phyloP scores from a whole-genome alignment of 2,113 vertebrate genomes.

The Dendrocopos noguchii region DNA sequence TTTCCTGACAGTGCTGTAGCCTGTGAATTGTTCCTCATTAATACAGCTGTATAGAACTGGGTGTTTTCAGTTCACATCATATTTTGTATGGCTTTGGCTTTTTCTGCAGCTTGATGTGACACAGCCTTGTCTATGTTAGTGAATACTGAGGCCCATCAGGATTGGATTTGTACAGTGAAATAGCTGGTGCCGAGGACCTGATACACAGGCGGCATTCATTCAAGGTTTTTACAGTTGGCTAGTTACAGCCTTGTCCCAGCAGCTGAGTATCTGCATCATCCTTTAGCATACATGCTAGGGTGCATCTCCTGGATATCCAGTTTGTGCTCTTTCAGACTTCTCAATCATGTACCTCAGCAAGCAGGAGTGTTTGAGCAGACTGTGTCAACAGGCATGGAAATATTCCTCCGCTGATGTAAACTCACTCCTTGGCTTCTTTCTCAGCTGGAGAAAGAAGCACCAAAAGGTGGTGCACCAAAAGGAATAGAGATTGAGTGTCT shows the following conservation, averaged over 20 bases:
- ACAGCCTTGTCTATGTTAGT: background rate
- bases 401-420: background rate
- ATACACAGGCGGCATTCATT: background rate
- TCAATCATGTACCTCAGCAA: background rate
- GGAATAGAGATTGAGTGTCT: slow-evolving; percentile 2
- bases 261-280: background rate
- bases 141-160: background rate
- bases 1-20: slow-evolving; percentile 29
- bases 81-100: background rate
- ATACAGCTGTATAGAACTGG: background rate
- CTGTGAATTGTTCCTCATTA: slow-evolving; percentile 52
- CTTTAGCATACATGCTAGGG: background rate
- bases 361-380: background rate
- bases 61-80: background rate
- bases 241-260: background rate
- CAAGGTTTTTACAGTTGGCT: background rate
- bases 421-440: background rate
- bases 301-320: background rate
- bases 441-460: too few relatives aligned
- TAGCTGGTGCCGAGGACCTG: background rate
- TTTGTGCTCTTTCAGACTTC: background rate
- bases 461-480: background rate
- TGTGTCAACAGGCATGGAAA: background rate
- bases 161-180: background rate
- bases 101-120: background rate